Evolutionary conservation across 2,888 invertebrate species (phyloP).

Genomic region (Apotomis betuletana): DNA sequence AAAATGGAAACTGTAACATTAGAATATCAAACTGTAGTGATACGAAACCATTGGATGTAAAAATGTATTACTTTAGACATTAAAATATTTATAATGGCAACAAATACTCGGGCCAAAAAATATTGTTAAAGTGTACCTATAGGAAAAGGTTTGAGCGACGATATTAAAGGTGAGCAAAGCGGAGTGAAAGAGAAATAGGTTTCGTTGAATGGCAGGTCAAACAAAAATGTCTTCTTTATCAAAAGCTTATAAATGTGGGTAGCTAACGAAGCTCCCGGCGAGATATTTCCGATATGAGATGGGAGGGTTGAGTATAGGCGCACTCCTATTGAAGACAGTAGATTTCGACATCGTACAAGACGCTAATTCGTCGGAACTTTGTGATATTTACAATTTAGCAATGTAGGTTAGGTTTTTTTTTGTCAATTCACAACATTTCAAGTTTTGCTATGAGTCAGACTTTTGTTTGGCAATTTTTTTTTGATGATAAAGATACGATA

Average conservation of each 20-base stretch:
- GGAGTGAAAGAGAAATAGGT: conserved; percentile 2
- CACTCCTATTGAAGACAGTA: conserved; percentile 3
- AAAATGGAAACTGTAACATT: conserved; percentile 7
- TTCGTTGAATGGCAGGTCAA: conserved; percentile 9
- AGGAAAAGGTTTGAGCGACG: neutral
- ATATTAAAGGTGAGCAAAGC: conserved; percentile 1
- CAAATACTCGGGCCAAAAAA: neutral
- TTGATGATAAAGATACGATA: no score
- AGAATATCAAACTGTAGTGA: neutral
- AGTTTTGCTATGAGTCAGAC: no score
- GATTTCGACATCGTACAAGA: neutral
- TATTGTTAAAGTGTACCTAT: neutral
- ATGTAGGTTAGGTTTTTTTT: no score
- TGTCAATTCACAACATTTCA: no score
- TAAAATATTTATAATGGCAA: neutral
- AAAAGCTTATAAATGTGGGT: conserved; percentile 28
- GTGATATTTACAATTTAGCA: no score
- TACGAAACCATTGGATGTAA: no score
- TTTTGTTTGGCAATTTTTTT: no score
- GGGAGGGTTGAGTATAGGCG: conserved; percentile 30
- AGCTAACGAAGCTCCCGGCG: conserved; percentile 35
- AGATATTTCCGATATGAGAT: conserved; percentile 38
- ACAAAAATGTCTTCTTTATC: conserved; percentile 36
- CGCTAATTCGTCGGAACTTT: no score
- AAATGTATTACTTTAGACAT: no score